Base-by-base conservation (phyloP, 2,113 vertebrate species). In the Campylorhamphus procurvoides region DNA sequence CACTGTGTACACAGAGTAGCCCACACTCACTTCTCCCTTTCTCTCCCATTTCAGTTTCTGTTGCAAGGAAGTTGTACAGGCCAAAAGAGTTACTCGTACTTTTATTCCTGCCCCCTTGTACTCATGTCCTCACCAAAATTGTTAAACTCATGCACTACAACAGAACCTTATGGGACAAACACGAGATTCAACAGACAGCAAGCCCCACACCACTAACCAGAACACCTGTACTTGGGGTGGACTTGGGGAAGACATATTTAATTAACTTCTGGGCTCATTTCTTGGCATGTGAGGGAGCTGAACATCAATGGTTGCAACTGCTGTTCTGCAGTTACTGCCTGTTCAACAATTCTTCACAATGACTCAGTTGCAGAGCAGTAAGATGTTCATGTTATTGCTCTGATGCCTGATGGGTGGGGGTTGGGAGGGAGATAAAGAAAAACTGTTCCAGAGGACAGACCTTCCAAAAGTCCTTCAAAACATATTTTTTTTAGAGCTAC, bases 21-120 rank as follows among this genome's bases (percentile, higher is more conserved):
- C 63, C 27, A 24, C 67, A 39, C 0, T 0, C 33, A 31, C 37
- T 27, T 18, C 31, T 84, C 13, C 17, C 18, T 50, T 33, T 14
- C 85, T 53, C 44, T n/a, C 81, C n/a, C 0, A 0, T 42, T 49
- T 22, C 55, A 18, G 17, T 7, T 56, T 31, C n/a, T 66, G 16
- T 8, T 27, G 27, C 18, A 86, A 71, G 35, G 2, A 28, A 83
- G 25, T 27, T 33, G 20, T 59, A n/a, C 13, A 14, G 9, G 14
- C 13, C 14, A 24, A 15, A 22, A 66, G 28, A 42, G 17, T 46
- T 53, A 24, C 31, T 60, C 50, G 46, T 18, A 11, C 14, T 18
- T 50, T 42, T 46, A 35, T 5, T 58, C 20, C 28, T 46, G 25
- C 29, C 35, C 66, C 53, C 78, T 40, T 24, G 5, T 60, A 14